Conservation (phyloP, 2,888 invertebrate species). For the Drosophila putrida region DNA sequence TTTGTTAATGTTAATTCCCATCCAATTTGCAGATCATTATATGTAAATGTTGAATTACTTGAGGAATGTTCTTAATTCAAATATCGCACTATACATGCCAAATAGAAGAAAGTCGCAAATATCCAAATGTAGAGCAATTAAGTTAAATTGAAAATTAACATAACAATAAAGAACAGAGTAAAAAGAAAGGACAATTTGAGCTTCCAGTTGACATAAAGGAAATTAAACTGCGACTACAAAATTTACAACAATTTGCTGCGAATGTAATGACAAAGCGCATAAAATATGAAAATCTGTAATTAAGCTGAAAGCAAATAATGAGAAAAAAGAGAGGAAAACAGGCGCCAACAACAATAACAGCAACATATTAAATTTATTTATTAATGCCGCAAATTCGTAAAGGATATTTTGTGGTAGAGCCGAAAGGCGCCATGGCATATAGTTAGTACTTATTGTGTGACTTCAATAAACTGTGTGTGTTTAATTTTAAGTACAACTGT, state of each 20-base stretch:
- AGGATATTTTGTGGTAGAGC: conserved; percentile 29
- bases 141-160: conserved; percentile 40
- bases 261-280: conserved; percentile 48
- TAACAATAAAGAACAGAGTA: conserved; percentile 12
- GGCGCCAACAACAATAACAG: conserved; percentile 22
- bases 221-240: conserved; percentile 44
- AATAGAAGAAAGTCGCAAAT: conserved; percentile 4
- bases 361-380: conserved; percentile 41
- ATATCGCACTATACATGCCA: conserved; percentile 3
- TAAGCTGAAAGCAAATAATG: conserved; percentile 51
- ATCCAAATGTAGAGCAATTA: conserved; percentile 35
- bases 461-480: conserved; percentile 39
- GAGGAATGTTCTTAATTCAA: neutral
- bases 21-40: conserved; percentile 5
- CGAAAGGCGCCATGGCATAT: conserved; percentile 20
- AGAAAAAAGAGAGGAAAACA: conserved; percentile 10
- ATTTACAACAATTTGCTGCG: conserved; percentile 33
- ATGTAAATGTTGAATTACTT: conserved; percentile 1
- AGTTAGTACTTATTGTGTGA: conserved; percentile 13
- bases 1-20: conserved; percentile 26
- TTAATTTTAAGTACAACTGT: conserved; percentile 60
- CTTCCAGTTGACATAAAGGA: conserved; percentile 56
- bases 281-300: conserved; percentile 58
- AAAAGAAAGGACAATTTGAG: conserved; percentile 43
- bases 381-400: conserved; percentile 44